Percentiles rank a stretch among this genome's conserved stretches.
phyloP scores from a whole-genome alignment of 2,113 vertebrate species.

The Copsychus sechellarum region DNA sequence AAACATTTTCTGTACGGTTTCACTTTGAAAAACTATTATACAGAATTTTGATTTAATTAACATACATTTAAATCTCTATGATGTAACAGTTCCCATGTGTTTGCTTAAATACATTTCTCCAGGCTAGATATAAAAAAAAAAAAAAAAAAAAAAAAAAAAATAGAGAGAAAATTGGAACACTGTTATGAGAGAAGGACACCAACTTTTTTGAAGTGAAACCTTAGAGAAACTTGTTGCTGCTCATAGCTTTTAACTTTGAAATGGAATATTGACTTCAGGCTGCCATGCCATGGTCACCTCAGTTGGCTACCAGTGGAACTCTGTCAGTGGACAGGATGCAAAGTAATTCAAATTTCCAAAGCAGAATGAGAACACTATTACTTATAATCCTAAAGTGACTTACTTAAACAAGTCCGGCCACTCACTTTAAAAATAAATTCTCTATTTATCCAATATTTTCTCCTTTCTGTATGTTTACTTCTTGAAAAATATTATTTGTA shows the following conservation, averaged over 20 bases:
- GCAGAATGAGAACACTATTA: background rate
- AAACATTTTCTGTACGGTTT: background rate
- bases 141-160: background rate
- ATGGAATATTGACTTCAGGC: background rate
- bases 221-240: background rate
- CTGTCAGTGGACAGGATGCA: background rate
- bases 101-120: background rate
- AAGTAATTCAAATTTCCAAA: background rate
- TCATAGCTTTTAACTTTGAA: background rate
- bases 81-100: background rate
- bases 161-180: background rate
- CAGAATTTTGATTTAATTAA: slow-evolving; percentile 12
- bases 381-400: background rate
- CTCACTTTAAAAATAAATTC: background rate
- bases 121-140: background rate
- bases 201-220: background rate
- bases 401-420: background rate
- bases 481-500: background rate
- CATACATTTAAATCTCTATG: background rate
- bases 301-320: background rate
- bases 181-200: background rate
- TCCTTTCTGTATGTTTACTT: background rate
- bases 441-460: background rate
- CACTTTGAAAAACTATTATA: background rate
- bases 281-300: background rate